Evolutionary conservation across 1,140 invertebrate species (phyloP), one percentile per base, ranked within the genome.

Genomic region (Lucilia sericata): DNA sequence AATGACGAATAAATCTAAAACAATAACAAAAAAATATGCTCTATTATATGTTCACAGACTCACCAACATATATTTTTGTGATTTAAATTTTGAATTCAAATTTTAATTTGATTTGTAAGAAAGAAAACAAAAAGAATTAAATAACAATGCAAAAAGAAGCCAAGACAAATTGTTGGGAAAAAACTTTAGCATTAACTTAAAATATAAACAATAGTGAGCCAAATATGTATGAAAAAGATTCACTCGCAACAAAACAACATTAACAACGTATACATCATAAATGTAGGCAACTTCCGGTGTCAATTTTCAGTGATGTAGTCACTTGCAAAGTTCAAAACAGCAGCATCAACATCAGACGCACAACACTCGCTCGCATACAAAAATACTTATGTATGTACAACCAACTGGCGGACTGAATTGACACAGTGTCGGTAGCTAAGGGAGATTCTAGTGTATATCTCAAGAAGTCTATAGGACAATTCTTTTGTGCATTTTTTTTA

Each of bases 231-330:
- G 65, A 70, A 19, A 19, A 70, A 25, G 65, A 60, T 19, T 65
- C 17, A 65, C n/a, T 70, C 5, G 55, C 4, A 70, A 70, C 65
- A 21, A 70, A 70, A 70, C n/a, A 25, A 70, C 17, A 42, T 12
- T 12, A 42, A 78, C 2, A 78, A 78, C 7, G 19, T n/a, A 42
- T 42, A 25, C 34, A 78, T 42, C 75, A 78, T 42, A 49, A 49
- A 49, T 49, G 75, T 42, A 49, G 21, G 21, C 49, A 55, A 82
- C 49, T 82, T 82, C 81, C 81, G 81, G 81, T 82, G 81, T 82
- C 47, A 55, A 30, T 55, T 25, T 82, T 82, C 81, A 60, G 10
- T 19, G 81, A 36, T 30, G 60, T n/a, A 78, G 36, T 47, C 75
- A 21, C 34, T 78, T 47, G 19, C 75, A 78, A 47, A 42, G 34